Evolutionary conservation across 2,888 invertebrate species (phyloP).

Genomic region (Gandaritis pyraliata): DNA sequence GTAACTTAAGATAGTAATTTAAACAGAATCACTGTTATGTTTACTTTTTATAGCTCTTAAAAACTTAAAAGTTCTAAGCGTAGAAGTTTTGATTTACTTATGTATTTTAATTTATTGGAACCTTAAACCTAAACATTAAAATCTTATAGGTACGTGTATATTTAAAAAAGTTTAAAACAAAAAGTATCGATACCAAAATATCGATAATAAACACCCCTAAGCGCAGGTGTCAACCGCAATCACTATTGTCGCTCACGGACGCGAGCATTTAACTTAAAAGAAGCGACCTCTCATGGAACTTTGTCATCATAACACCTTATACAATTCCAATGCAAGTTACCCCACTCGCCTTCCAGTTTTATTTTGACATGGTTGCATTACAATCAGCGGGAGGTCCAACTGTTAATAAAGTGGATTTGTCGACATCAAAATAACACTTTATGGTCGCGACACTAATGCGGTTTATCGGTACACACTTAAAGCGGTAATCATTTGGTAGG

Average conservation of each 20-base stretch:
- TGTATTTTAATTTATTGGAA: no score
- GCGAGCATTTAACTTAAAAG: conserved; percentile 80
- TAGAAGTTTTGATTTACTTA: no score
- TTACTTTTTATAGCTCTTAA: no score
- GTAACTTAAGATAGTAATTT: no score
- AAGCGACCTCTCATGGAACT: conserved; percentile 67
- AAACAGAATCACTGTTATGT: no score
- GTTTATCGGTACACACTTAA: conserved; percentile 65
- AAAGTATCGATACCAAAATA: conserved; percentile 29
- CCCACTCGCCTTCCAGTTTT: conserved; percentile 48
- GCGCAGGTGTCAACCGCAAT: conserved; percentile 76
- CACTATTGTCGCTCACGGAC: conserved; percentile 72
- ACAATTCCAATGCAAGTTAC: conserved; percentile 58
- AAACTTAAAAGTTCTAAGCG: no score
- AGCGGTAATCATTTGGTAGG: conserved; percentile 55
- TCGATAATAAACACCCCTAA: conserved; percentile 60
- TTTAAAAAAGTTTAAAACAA: no score
- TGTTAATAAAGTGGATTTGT: conserved; percentile 82
- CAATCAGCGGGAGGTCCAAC: conserved; percentile 73
- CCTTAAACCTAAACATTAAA: no score
- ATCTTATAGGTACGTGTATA: no score
- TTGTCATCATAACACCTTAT: conserved; percentile 68
- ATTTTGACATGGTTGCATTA: conserved; percentile 69
- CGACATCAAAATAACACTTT: conserved; percentile 82
- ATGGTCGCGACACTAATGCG: conserved; percentile 73